Conservation (phyloP, 2,113 vertebrate species). For the Pterocles gutturalis region DNA sequence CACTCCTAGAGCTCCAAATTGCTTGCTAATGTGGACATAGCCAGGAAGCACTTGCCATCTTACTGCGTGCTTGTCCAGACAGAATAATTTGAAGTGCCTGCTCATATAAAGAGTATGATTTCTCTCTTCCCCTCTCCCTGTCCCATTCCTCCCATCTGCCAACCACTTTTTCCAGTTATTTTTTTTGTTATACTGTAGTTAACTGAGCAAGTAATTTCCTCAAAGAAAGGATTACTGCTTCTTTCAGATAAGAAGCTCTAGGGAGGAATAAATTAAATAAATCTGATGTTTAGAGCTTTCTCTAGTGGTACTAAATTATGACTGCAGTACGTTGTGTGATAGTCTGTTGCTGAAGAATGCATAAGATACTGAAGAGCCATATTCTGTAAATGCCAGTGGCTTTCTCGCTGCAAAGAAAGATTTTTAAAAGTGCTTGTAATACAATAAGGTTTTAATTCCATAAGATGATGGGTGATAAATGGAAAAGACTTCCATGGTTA, state of each 20-base stretch:
- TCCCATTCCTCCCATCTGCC: not conserved
- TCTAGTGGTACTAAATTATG: conserved; percentile 35
- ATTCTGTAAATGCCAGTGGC: conserved; percentile 14
- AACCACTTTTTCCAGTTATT: not conserved
- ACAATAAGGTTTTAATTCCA: conserved; percentile 52
- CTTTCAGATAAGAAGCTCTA: conserved; percentile 23
- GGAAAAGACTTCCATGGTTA: conserved; percentile 23
- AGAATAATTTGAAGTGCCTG: not conserved
- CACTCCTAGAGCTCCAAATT: not conserved
- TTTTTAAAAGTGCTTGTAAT: conserved; percentile 10
- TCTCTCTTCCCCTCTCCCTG: not conserved
- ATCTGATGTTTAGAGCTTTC: conserved; percentile 14
- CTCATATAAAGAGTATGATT: not conserved
- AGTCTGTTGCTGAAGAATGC: conserved; percentile 4
- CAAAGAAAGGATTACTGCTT: conserved; percentile 31
- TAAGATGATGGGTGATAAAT: conserved; percentile 53
- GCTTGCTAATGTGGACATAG: not conserved
- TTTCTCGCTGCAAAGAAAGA: not conserved
- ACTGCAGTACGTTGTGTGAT: conserved; percentile 22
- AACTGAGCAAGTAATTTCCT: conserved; percentile 19
- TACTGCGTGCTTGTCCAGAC: not conserved
- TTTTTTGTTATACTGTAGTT: conserved; percentile 3
- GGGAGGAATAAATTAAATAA: conserved; percentile 33
- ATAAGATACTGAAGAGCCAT: not conserved
- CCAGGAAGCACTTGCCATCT: not conserved